These are phyloP conservation scores for Xiphophorus maculatus DNA, from an alignment of 2,113 vertebrate species.

Conservation along the genomic window DNA sequence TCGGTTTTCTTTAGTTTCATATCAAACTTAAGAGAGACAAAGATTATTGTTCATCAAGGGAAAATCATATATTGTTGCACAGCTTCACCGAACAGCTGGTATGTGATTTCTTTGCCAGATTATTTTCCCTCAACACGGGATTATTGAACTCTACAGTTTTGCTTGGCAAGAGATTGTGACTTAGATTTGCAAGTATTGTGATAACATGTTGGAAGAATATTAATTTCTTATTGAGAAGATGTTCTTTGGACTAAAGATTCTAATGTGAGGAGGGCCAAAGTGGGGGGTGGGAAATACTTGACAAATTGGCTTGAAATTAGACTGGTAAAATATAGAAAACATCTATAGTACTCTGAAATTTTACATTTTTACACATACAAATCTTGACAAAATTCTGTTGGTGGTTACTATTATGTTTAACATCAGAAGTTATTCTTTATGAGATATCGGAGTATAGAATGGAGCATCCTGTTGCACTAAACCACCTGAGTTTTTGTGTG, in stretches of 20 bases:
- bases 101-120: too few species aligned
- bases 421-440: neutral
- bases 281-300: too few species aligned
- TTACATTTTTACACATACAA: too few species aligned
- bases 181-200: neutral
- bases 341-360: too few species aligned
- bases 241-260: neutral
- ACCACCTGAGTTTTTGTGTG: neutral
- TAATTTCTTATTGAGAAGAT: neutral
- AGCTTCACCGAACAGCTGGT: conserved; percentile 30
- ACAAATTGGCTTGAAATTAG: too few species aligned
- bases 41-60: conserved; percentile 32
- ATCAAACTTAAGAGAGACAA: conserved; percentile 14
- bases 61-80: conserved; percentile 37
- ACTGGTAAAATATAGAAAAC: too few species aligned
- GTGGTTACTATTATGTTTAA: too few species aligned
- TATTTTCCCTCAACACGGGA: too few species aligned
- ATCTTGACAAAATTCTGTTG: too few species aligned
- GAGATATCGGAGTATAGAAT: neutral
- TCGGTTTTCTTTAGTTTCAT: conserved; percentile 19
- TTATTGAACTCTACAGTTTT: conserved; percentile 5
- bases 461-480: neutral
- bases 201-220: conserved; percentile 12
- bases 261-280: neutral
- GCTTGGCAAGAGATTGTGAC: conserved; percentile 15